phyloP scores from a whole-genome alignment of 2,113 vertebrate genomes.

The Cebus imitator region DNA sequence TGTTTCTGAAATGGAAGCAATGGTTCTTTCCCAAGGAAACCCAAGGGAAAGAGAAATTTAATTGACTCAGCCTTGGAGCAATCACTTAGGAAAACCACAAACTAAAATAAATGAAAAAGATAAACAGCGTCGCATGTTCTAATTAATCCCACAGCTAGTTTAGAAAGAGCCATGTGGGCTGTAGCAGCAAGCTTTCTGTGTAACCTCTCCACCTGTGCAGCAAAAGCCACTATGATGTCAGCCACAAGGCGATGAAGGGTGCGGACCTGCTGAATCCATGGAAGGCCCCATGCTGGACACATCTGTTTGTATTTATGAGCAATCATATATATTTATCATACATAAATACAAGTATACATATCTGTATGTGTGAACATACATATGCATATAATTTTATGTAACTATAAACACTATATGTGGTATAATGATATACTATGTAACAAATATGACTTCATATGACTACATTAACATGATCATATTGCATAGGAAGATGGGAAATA shows the following conservation, averaged over 20 bases:
- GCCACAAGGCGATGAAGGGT: fast-evolving
- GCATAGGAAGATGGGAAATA: background rate
- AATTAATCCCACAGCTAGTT: constrained; percentile 29
- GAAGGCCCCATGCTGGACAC: fast-evolving
- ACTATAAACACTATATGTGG: background rate
- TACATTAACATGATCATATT: background rate
- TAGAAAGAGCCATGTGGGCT: background rate
- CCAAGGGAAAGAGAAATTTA: constrained; percentile 39
- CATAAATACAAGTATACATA: too few relatives aligned
- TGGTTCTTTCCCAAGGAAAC: background rate
- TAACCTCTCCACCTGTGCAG: background rate
- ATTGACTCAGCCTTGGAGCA: constrained; percentile 40
- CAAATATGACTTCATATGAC: background rate
- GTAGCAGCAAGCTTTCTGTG: background rate
- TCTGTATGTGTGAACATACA: background rate
- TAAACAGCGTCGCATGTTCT: constrained; percentile 19
- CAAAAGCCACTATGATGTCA: background rate
- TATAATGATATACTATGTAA: background rate
- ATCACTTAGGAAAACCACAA: constrained; percentile 59
- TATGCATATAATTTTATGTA: background rate
- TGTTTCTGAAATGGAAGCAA: constrained; percentile 43
- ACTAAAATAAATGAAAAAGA: constrained; percentile 54
- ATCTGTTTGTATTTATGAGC: background rate
- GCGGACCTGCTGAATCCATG: background rate
- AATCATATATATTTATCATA: background rate